A percentile compares a stretch with the other conserved stretches of the same genome.
phyloP scores from a whole-genome alignment of 2,113 vertebrate species.

The Dolichallabes microphthalmus region DNA sequence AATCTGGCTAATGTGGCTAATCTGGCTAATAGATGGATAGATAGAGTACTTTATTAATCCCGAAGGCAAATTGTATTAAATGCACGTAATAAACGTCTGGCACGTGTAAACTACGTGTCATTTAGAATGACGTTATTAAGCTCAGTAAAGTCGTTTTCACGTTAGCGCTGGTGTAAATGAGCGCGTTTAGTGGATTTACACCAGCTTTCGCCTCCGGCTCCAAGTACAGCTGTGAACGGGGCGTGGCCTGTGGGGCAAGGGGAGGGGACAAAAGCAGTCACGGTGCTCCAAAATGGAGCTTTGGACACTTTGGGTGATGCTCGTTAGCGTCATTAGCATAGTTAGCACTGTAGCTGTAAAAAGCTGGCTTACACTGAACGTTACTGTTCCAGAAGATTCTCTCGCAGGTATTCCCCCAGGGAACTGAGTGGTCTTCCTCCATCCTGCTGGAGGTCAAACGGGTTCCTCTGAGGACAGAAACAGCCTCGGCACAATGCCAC shows the following conservation, averaged over 20 bases:
- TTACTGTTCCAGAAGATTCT: not conserved
- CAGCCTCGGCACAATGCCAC: not conserved
- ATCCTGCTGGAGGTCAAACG: conserved; percentile 16
- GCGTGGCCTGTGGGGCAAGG: not conserved
- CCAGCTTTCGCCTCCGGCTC: not conserved
- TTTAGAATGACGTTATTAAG: not conserved
- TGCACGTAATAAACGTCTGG: not conserved
- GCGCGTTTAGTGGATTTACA: not conserved
- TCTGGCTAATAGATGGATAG: too few species aligned
- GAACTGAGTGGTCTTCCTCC: not conserved
- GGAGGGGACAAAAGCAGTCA: not conserved
- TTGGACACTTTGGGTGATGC: not conserved
- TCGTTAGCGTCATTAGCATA: not conserved
- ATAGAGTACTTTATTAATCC: too few species aligned
- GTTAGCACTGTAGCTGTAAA: not conserved
- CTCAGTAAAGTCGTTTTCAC: not conserved
- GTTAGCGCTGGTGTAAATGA: not conserved
- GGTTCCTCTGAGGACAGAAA: not conserved
- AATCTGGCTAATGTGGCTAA: not conserved
- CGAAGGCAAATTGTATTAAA: too few species aligned
- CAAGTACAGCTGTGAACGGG: not conserved
- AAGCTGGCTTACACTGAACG: not conserved
- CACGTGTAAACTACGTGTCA: not conserved
- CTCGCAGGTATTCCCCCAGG: not conserved
- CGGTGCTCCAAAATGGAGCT: not conserved